phyloP scores from a whole-genome alignment of 2,113 vertebrate genomes.

The Carlito syrichta region DNA sequence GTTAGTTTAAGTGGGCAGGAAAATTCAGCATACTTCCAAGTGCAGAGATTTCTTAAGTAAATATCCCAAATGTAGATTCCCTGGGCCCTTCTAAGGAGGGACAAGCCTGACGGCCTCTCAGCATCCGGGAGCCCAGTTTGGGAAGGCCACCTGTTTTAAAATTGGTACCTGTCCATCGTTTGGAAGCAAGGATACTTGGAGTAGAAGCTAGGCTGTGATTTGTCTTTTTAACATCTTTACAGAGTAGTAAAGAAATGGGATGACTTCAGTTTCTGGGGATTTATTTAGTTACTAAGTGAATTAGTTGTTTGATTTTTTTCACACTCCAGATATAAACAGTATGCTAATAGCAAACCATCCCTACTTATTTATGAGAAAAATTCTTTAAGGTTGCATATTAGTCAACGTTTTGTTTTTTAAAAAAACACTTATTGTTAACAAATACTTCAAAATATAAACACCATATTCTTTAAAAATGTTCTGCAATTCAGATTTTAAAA shows the following conservation, averaged over 20 bases:
- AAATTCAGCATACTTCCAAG: background rate
- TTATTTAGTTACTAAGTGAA: slow-evolving; percentile 3
- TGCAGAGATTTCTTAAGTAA: background rate
- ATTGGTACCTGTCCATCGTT: background rate
- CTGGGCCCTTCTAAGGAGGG: background rate
- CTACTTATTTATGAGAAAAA: slow-evolving; percentile 23
- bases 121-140: background rate
- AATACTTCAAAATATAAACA: background rate
- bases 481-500: slow-evolving; percentile 11
- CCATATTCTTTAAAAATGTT: background rate
- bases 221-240: background rate
- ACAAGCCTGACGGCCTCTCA: no score
- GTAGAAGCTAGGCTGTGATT: background rate
- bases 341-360: background rate
- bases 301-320: slow-evolving; percentile 8
- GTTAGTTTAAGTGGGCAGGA: slow-evolving; percentile 18
- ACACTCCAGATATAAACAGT: background rate
- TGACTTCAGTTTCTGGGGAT: background rate
- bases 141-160: background rate
- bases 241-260: background rate
- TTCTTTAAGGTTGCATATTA: background rate
- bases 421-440: background rate
- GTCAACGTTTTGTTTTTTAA: background rate
- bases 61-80: background rate
- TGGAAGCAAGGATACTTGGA: background rate